Base-by-base conservation (phyloP, 2,888 invertebrate species). In the Parnassius apollo region DNA sequence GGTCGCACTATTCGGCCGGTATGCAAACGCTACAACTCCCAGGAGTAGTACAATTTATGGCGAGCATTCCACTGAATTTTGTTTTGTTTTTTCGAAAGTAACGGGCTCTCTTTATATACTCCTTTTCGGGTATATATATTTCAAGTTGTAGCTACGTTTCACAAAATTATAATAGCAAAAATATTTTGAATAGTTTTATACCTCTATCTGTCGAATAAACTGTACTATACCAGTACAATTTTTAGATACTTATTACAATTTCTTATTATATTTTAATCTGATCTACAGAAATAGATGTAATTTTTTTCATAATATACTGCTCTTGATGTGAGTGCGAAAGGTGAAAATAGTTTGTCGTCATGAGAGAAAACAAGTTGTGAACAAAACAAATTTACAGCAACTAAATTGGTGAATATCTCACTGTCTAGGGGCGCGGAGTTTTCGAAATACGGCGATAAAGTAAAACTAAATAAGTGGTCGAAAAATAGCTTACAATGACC, bases 391-490 rank as follows among this genome's bases (percentile, higher is more conserved):
- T 86, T 86, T 84, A 81, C 83, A 85, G 83, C 84, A 83, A 85
- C 82, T 75, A 86, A 89, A 90, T 91, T 90, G 86, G 81, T 83
- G 76, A 85, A 89, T 90, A 88, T 84, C 86, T 90, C 90, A 88
- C 83, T 83, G 88, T 85, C 87, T 74, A 71, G 83, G 83, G 86
- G 83, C 77, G 77, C 68, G 66, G 76, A 80, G 82, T 82, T 81
- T 77, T 80, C 81, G 77, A 80, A 85, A 85, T 80, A 82, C 83
- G 74, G 71, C 75, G 75, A 82, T 81, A 81, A 83, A 82, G 85
- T 83, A 84, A 83, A 88, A 88, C 86, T 87, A 88, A 87, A 85
- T 86, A 85, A 85, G 85, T 87, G 86, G 82, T 77, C 85, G 86
- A 88, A 88, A 89, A 87, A 88, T 85, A 81, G 80, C 76, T 69